phyloP scores from a whole-genome alignment of 2,113 vertebrate species.

The Cathartes aura region DNA sequence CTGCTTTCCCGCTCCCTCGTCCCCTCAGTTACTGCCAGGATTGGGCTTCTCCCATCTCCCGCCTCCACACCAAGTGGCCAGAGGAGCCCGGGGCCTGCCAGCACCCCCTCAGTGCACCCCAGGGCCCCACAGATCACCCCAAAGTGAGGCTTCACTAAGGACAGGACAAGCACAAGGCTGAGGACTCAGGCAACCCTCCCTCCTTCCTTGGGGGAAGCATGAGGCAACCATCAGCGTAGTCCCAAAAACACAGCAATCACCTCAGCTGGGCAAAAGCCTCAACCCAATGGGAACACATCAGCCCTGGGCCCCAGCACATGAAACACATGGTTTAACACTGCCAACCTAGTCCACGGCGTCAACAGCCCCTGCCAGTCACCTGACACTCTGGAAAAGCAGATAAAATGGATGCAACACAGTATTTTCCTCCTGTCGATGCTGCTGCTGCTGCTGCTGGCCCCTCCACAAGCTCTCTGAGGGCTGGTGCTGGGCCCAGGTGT shows the following conservation, averaged over 20 bases:
- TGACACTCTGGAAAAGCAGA: fast-evolving
- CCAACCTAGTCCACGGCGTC: fast-evolving
- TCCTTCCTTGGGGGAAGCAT: fast-evolving
- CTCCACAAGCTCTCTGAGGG: fast-evolving
- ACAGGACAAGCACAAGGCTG: fast-evolving
- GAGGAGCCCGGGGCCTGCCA: neutral
- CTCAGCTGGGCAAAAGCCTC: neutral
- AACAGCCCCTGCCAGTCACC: fast-evolving
- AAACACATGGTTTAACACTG: fast-evolving
- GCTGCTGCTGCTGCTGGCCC: neutral
- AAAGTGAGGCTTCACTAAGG: fast-evolving
- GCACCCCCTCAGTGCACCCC: fast-evolving
- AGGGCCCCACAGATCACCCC: neutral
- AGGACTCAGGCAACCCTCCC: neutral
- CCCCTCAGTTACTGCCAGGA: neutral
- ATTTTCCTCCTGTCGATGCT: fast-evolving
- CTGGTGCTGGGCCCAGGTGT: neutral
- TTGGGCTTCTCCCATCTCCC: neutral
- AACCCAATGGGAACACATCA: fast-evolving
- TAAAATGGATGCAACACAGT: fast-evolving
- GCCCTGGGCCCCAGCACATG: fast-evolving
- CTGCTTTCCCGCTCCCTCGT: neutral
- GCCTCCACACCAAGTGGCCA: fast-evolving
- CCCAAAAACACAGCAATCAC: neutral
- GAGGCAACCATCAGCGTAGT: fast-evolving